A percentile compares a stretch with the other conserved stretches of the same genome.
Evolutionary conservation across 2,113 vertebrate genomes (phyloP).

Genomic region (Circaetus cinerascens): DNA sequence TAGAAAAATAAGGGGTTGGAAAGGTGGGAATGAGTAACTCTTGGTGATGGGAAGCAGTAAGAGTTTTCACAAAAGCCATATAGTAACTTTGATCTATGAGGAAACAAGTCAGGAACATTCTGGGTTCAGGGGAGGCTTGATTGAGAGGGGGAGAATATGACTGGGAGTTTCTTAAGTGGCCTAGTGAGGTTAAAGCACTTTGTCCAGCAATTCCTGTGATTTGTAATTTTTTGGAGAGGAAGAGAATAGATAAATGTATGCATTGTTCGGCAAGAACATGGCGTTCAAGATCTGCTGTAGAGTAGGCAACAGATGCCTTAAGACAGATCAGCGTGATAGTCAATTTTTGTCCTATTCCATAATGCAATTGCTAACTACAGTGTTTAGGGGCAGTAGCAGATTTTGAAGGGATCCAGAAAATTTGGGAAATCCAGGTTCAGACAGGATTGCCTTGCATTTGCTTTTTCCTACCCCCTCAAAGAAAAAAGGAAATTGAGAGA

Average conservation of each 20-base stretch:
- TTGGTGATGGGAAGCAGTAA: not conserved
- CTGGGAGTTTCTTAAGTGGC: not conserved
- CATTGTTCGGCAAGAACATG: not conserved
- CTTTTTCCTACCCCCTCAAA: not conserved
- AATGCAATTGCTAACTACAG: not conserved
- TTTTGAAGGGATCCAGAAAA: not conserved
- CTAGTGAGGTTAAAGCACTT: not conserved
- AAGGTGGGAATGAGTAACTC: not conserved
- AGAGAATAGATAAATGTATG: not conserved
- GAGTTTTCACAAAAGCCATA: not conserved
- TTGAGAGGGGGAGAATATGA: not conserved
- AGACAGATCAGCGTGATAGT: not conserved
- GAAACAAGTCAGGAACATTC: not conserved
- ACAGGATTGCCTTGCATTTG: not conserved
- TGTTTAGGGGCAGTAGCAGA: not conserved
- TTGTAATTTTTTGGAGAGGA: not conserved
- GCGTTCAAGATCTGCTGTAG: not conserved
- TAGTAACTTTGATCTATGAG: not conserved
- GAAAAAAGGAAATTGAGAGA: not conserved
- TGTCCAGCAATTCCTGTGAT: not conserved
- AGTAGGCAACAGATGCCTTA: not conserved
- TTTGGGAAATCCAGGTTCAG: not conserved
- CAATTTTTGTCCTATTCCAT: not conserved
- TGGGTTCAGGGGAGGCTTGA: not conserved
- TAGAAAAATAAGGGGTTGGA: not conserved